These are phyloP conservation scores for Catocala fraxini DNA, from an alignment of 2,888 invertebrate species.

Conservation along the genomic window DNA sequence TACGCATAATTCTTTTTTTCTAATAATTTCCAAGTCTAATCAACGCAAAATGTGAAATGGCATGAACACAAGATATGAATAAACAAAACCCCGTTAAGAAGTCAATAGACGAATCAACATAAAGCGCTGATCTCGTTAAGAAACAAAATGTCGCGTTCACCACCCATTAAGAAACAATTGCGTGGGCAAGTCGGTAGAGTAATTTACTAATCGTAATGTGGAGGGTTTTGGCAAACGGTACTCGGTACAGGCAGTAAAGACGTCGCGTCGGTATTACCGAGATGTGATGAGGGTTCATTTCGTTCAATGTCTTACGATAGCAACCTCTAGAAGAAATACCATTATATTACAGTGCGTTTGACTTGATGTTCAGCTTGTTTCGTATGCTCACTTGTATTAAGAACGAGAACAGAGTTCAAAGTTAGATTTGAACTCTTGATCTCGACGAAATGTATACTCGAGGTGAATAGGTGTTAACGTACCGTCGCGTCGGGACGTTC, in stretches of 20 bases:
- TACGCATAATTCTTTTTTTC: too few relatives aligned
- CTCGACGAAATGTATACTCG: constrained; percentile 43
- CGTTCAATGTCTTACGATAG: constrained; percentile 47
- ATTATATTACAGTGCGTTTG: constrained; percentile 57
- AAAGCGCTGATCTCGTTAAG: constrained; percentile 43
- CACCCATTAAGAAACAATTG: constrained; percentile 51
- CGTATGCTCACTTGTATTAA: constrained; percentile 48
- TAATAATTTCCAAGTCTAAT: too few relatives aligned
- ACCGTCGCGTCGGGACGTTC: constrained; percentile 32
- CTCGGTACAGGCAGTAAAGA: constrained; percentile 67
- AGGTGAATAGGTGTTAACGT: constrained; percentile 45
- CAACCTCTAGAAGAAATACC: constrained; percentile 52
- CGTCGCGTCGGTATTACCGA: constrained; percentile 73
- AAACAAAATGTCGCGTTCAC: constrained; percentile 40
- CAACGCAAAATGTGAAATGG: background rate
- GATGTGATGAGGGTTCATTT: constrained; percentile 67
- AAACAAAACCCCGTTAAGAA: constrained; percentile 19
- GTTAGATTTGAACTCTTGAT: constrained; percentile 59
- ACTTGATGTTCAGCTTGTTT: constrained; percentile 51
- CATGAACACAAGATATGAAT: constrained; percentile 9
- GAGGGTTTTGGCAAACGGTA: constrained; percentile 55
- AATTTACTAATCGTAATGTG: constrained; percentile 43
- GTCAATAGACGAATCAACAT: constrained; percentile 43
- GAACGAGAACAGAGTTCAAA: constrained; percentile 34
- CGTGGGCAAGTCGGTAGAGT: constrained; percentile 30